Base-by-base conservation (phyloP, 2,797 vertebrate genomes). In the Enteromius trimaculatus region DNA sequence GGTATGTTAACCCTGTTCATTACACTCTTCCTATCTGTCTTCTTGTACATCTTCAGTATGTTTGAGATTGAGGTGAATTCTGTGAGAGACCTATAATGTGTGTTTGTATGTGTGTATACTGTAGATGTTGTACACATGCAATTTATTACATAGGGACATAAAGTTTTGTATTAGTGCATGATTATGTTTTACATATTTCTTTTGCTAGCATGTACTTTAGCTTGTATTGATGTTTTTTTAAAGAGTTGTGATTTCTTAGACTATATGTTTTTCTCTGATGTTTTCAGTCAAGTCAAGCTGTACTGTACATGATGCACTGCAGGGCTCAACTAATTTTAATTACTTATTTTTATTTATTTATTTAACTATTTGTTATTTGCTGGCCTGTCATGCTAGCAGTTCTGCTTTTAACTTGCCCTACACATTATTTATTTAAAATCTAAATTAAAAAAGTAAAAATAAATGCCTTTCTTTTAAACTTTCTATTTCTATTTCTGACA, bases 1-100 rank as follows among this genome's bases (percentile, higher is more conserved):
- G 98, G 98, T 99, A 96, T 94, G 94, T 95, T 93, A 87, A 91
- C 88, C 83, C 80, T 93, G 89, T 92, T 94, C 91, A 90, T 94
- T 87, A 88, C 92, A 90, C 86, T 89, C 84, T 85, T 93, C 89
- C 64, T 92, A 78, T 94, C 92, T 88, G 91, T 94, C 90, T 94
- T 90, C 92, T 91, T 94, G 84, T 95, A 92, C 89, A 51, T 92
- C 82, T 86, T 91, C 51, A 92, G 90, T 80, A 89, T 89, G 90
- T 91, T 90, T 7, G 89, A 94, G 80, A 87, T 82, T 86, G 92
- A 92, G 84, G 90, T 90, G 72, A 89, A 88, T 86, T 88, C 82
- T 87, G 87, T 87, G 58, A 91, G 93, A 91, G 93, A 94, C 66
- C 89, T 91, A 77, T 94, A 90, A 65, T 86, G 58, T 89, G 80